These are phyloP conservation scores for Scomber colias DNA, from an alignment of 2,113 vertebrate genomes.

Conservation along the genomic window DNA sequence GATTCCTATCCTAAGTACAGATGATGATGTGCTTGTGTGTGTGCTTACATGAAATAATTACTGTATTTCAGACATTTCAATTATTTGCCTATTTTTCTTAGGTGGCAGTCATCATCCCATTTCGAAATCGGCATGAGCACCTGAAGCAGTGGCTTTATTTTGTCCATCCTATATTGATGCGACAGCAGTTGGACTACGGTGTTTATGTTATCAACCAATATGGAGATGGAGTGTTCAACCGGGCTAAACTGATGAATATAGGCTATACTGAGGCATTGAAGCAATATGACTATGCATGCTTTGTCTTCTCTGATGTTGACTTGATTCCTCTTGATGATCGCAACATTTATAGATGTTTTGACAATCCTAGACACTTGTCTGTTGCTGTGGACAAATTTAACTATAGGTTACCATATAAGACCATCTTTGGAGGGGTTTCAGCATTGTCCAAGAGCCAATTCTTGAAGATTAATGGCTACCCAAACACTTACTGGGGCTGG, in stretches of 20 bases:
- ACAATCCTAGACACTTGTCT: constrained; percentile 92
- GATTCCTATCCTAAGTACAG: no score
- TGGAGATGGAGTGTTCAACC: constrained; percentile 92
- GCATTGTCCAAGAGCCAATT: constrained; percentile 92
- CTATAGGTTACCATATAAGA: constrained; percentile 91
- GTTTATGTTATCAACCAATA: constrained; percentile 94
- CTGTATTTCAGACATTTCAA: no score
- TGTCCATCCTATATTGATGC: constrained; percentile 91
- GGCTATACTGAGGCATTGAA: constrained; percentile 92
- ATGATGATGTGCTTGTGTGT: no score
- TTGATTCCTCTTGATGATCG: constrained; percentile 93
- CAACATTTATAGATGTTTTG: constrained; percentile 92
- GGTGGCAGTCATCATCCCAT: constrained; percentile 95
- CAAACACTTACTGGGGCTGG: constrained; percentile 98
- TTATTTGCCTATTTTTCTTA: constrained; percentile 34
- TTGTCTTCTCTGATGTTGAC: constrained; percentile 95
- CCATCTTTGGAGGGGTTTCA: constrained; percentile 93
- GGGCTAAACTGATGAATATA: constrained; percentile 93
- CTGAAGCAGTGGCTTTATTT: constrained; percentile 94
- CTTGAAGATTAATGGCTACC: constrained; percentile 93
- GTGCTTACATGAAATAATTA: no score
- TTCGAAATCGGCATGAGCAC: constrained; percentile 93
- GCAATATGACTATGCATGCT: constrained; percentile 93
- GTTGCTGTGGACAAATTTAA: constrained; percentile 97
- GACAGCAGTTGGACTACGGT: constrained; percentile 94